These are phyloP conservation scores for Hylia prasina DNA, from an alignment of 2,113 vertebrate genomes.

Conservation along the genomic window DNA sequence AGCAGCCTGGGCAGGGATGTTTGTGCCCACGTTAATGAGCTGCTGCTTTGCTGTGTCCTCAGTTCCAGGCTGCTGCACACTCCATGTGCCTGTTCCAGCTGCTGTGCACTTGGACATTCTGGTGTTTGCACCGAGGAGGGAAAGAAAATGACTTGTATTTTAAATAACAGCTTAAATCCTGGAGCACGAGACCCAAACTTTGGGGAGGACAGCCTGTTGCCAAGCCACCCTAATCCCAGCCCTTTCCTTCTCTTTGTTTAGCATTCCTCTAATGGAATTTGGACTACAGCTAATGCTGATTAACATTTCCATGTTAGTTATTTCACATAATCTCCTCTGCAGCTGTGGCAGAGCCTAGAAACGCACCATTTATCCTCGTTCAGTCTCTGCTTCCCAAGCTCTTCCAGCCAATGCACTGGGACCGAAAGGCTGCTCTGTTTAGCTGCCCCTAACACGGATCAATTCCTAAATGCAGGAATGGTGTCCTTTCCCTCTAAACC, in stretches of 20 bases:
- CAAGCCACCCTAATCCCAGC: background rate
- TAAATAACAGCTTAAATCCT: background rate
- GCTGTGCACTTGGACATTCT: background rate
- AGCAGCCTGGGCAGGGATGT: background rate
- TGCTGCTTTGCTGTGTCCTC: background rate
- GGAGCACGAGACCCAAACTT: background rate
- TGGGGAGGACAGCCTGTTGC: background rate
- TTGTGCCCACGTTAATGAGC: background rate
- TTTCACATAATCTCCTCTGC: background rate
- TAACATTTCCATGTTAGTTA: background rate
- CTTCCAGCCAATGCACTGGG: background rate
- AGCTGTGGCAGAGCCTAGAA: background rate
- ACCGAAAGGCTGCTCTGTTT: background rate
- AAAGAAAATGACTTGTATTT: background rate
- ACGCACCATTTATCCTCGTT: background rate
- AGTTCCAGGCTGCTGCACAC: background rate
- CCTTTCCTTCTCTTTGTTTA: background rate
- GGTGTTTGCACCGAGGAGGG: accelerated
- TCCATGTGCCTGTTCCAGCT: background rate
- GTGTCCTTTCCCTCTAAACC: background rate
- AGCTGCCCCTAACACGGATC: background rate
- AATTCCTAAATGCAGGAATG: background rate
- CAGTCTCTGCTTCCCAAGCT: background rate
- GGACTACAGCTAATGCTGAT: background rate
- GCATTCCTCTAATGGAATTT: background rate